Base-by-base conservation (phyloP, 2,797 vertebrate species). In the Scarus forsteni region DNA sequence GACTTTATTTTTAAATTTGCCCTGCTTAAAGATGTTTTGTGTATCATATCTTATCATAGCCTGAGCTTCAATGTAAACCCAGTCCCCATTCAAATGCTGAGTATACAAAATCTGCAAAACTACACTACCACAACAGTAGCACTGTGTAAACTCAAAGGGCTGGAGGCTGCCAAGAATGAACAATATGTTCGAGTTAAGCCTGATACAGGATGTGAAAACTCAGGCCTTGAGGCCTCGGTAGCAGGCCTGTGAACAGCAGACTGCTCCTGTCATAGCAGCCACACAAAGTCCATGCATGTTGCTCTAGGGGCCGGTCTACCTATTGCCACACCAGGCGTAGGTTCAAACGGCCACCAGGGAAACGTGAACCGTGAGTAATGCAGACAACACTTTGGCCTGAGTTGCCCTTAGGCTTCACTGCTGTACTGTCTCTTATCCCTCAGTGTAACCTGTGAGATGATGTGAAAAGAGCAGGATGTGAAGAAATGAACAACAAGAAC, bases 221-320 rank as follows among this genome's bases (percentile, higher is more conserved):
- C 77, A 70, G 85, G 83, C 92, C 93, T 93, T 81, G 66, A 55
- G 92, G 93, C 89, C 77, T 85, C 77, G 55, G 72, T 73, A 87
- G 88, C 80, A 67, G 83, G 73, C 73, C 85, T 76, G 88, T 90
- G 89, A 92, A 91, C 79, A 87, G 89, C 92, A 94, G 90, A 91
- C 92, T 90, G 92, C 82, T 91, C 64, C 85, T 93, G 93, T 94
- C 93, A 94, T 69, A 92, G 87, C 87, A 85, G 63, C 86, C 70
- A 16, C 15, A 65, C 70, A 54, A 66, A 66, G 71, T 80, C 81
- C 18, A 70, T 84, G 79, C 79, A 82, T 46, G 73, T 72, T 83
- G 90, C 91, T 94, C 80, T 81, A 77, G 88, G 90, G 90, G 88
- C 75, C 80, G 64, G 86, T 88, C 85, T 93, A 93, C 92, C 92